Base-by-base conservation (phyloP, 2,113 vertebrate species). In the Psephotus haematonotus region DNA sequence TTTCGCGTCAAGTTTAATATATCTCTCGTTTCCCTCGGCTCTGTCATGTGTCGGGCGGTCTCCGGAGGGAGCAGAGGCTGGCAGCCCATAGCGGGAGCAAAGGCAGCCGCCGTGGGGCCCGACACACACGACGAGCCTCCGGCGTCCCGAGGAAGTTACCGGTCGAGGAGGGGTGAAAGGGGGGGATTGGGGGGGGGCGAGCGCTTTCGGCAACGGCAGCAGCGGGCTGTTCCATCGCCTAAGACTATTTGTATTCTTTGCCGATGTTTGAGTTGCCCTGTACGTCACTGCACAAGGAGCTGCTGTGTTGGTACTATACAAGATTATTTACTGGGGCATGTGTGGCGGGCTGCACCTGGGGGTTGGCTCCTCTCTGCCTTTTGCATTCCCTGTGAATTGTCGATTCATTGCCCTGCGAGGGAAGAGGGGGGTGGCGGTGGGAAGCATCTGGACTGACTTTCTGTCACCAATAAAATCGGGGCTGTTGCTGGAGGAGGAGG, bases 321-420 rank as follows among this genome's bases (percentile, higher is more conserved):
- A 70, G 90, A 94, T 97, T 97, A 97, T 97, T 97, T 98, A 97
- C 95, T 90, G 95, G 97, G 97, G 92, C 96, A 95, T 98, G 97
- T 97, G 97, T 85, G 77, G 86, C 79, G 90, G 92, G 77, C 96
- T 97, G 97, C 97, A 97, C 96, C 97, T 97, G 97, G 94, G 96
- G 98, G 96, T 82, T 94, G 96, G 68, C 88, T 97, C 39, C 79
- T 93, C 82, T 86, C 85, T 92, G 95, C 95, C 94, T 98, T 82
- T 92, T 96, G 79, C 95, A 91, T 97, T 95, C 94, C 96, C 96
- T 84, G 88, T 97, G 98, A 98, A 98, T 98, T 97, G 98, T 97
- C 97, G 95, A 89, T 98, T 98, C 96, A 96, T 90, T 96, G 96
- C 95, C 92, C 95, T 96, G 95, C 90, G 84, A 91, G 97, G 93